Evolutionary conservation across 2,797 vertebrate species (phyloP).

Genomic region (Picus viridis): DNA sequence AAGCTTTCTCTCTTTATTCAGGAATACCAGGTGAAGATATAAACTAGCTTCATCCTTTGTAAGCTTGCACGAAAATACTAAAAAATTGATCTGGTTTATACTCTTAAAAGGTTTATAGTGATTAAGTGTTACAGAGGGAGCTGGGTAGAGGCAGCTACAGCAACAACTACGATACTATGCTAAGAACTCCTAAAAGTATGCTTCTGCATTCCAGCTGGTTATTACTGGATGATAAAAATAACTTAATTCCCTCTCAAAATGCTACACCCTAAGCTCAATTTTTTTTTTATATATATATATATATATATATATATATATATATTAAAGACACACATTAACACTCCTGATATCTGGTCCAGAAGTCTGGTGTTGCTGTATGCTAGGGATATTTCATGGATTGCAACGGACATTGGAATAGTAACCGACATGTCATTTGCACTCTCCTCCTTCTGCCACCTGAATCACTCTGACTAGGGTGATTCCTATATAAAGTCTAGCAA

Average conservation of each 20-base stretch:
- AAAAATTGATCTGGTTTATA: neutral
- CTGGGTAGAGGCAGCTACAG: neutral
- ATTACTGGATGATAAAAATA: conserved; percentile 3
- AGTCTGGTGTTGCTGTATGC: neutral
- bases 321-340: neutral
- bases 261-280: neutral
- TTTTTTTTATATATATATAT: no score
- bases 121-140: neutral
- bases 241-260: neutral
- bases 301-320: no score
- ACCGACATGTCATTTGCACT: conserved; percentile 4
- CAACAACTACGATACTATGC: neutral
- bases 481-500: no score
- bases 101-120: neutral
- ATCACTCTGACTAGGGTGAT: neutral
- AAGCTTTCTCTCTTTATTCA: neutral
- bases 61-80: conserved; percentile 4
- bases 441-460: neutral
- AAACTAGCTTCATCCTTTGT: neutral
- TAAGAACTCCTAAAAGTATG: neutral
- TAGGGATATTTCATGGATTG: neutral
- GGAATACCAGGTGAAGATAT: neutral
- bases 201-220: neutral
- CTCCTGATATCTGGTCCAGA: conserved; percentile 9
- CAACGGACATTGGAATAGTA: conserved; percentile 6